Percentiles rank a stretch among this genome's conserved stretches.
These are phyloP conservation scores for Sesia apiformis DNA, from an alignment of 2,888 invertebrate species.

Conservation along the genomic window DNA sequence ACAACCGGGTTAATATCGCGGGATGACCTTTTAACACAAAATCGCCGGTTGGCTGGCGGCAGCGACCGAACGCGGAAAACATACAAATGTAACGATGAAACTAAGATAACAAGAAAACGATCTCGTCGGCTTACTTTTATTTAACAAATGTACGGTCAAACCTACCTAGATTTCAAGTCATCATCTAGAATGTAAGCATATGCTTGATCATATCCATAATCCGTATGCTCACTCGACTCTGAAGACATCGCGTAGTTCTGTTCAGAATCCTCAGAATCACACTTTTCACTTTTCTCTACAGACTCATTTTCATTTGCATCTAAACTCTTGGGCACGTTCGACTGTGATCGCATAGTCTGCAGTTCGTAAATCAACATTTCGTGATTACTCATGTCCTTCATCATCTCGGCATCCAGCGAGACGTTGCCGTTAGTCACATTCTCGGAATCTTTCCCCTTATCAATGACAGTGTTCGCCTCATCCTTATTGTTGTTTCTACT, in stretches of 20 bases:
- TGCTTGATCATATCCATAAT: slow-evolving; percentile 52
- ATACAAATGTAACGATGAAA: background rate
- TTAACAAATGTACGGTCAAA: background rate
- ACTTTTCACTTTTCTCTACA: slow-evolving; percentile 38
- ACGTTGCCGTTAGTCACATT: slow-evolving; percentile 38
- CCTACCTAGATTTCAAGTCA: slow-evolving; percentile 67
- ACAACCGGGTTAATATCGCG: slow-evolving; percentile 5
- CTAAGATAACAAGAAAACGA: background rate
- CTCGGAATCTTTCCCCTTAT: slow-evolving; percentile 57
- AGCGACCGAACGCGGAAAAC: background rate
- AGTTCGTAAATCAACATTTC: slow-evolving; percentile 82
- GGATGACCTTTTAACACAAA: slow-evolving; percentile 6
- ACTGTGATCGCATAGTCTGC: slow-evolving; percentile 77
- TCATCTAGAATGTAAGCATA: slow-evolving; percentile 64
- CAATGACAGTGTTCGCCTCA: slow-evolving; percentile 59
- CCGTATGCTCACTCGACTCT: slow-evolving; percentile 48
- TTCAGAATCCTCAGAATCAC: slow-evolving; percentile 59
- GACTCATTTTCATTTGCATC: slow-evolving; percentile 26
- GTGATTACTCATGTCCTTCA: slow-evolving; percentile 75
- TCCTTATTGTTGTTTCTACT: slow-evolving; percentile 65
- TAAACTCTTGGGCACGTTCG: slow-evolving; percentile 43
- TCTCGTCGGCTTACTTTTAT: background rate
- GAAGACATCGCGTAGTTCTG: slow-evolving; percentile 56
- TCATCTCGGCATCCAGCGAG: slow-evolving; percentile 40
- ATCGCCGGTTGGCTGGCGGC: slow-evolving; percentile 1